Evolutionary conservation across 2,888 invertebrate species (phyloP).

Genomic region (Hirtodrosophila trivittata): DNA sequence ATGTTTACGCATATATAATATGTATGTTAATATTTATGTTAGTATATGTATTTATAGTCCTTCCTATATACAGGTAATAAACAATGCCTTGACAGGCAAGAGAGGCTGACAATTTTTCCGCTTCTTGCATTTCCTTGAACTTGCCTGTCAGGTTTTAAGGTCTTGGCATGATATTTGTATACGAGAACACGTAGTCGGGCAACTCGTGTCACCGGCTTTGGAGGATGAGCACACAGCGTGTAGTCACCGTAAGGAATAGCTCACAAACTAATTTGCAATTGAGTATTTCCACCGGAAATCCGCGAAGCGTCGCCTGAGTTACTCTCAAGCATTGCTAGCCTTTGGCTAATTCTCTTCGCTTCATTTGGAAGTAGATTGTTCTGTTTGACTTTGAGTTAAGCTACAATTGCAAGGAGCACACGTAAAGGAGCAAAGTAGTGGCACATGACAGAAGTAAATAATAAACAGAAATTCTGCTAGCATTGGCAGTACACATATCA

Average conservation of each 20-base stretch:
- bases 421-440: conserved; percentile 15
- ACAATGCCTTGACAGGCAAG: not conserved
- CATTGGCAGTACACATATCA: not conserved
- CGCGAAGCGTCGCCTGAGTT: not conserved
- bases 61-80: not conserved
- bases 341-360: conserved; percentile 33
- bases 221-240: no score
- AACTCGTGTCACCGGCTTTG: no score
- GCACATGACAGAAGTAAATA: conserved; percentile 50
- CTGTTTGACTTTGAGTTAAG: conserved; percentile 38
- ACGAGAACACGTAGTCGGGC: not conserved
- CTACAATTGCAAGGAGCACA: conserved; percentile 41
- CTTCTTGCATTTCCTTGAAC: conserved; percentile 8
- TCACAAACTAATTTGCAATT: conserved; percentile 32
- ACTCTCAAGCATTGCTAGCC: conserved; percentile 20
- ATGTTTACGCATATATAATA: no score
- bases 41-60: no score
- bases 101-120: no score
- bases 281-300: conserved; percentile 1
- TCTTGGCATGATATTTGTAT: not conserved
- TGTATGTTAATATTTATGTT: no score
- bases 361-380: not conserved
- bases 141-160: conserved; percentile 8
- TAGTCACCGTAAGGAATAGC: no score
- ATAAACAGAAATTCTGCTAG: conserved; percentile 25